A percentile compares a stretch with the other conserved stretches of the same genome.
Conservation (phyloP, 2,888 invertebrate genomes). For the Zeuzera pyrina region DNA sequence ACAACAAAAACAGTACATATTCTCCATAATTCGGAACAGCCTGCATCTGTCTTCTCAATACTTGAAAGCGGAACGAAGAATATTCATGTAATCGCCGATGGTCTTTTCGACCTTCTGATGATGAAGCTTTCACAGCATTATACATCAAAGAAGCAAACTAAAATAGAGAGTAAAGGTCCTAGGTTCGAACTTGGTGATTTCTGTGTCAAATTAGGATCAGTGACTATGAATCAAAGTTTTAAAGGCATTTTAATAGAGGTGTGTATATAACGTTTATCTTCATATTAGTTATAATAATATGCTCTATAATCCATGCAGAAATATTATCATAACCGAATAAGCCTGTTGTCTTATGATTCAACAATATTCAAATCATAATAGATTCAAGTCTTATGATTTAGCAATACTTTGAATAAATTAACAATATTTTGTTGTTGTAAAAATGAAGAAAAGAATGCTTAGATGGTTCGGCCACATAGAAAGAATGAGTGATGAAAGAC, state of each 20-base stretch:
- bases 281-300: too few relatives aligned
- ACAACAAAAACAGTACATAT: slow-evolving; percentile 89
- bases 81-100: slow-evolving; percentile 91
- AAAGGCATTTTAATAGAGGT: slow-evolving; percentile 95
- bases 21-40: slow-evolving; percentile 96
- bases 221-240: slow-evolving; percentile 93
- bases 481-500: too few relatives aligned
- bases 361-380: too few relatives aligned
- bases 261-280: too few relatives aligned
- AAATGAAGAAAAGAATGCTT: too few relatives aligned
- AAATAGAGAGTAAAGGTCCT: slow-evolving; percentile 91
- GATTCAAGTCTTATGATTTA: too few relatives aligned
- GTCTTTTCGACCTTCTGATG: slow-evolving; percentile 92
- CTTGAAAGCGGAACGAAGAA: slow-evolving; percentile 90
- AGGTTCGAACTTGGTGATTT: slow-evolving; percentile 93
- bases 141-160: slow-evolving; percentile 90
- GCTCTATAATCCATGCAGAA: too few relatives aligned
- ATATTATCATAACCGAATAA: too few relatives aligned
- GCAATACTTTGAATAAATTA: too few relatives aligned
- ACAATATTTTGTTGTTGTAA: too few relatives aligned
- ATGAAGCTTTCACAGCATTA: slow-evolving; percentile 91
- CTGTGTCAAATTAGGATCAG: slow-evolving; percentile 92
- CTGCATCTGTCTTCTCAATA: slow-evolving; percentile 93
- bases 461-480: too few relatives aligned
- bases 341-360: too few relatives aligned